Evolutionary conservation across 2,888 invertebrate genomes (phyloP), one percentile per base, ranked within the genome.

Genomic region (Anorthoa munda): DNA sequence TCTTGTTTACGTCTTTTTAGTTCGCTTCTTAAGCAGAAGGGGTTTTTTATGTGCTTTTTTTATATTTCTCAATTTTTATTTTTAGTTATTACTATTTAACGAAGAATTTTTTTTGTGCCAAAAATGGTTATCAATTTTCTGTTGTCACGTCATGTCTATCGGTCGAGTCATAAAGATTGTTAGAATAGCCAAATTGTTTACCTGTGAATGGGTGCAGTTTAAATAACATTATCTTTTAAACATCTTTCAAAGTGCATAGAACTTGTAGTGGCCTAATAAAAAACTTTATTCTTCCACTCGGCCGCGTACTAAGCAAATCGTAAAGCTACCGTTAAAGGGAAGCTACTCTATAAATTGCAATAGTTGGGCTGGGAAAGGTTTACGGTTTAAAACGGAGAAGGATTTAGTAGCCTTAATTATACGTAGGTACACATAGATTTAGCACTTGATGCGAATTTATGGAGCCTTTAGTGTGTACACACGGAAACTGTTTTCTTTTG

Each of bases 281-380:
- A 66, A 39, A 17, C 39, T 63, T 81, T 78, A 74, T 79, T 76
- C 66, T 75, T 76, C 70, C 72, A 78, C 72, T 69, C 73, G 67
- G 39, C 74, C 70, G 67, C 69, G 80, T 80, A 82, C 72, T 79
- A 69, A 72, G 70, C 63, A 58, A 63, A 74, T 79, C 78, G 82
- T 88, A 87, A 87, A 86, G 63, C 55, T 65, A 58, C 79, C 78
- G 80, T 85, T 84, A 88, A 83, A 74, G 65, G 63, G 66, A 79
- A 84, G 78, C 85, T 60, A 77, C 74, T 60, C 48, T 64, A 86
- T 88, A 85, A 87, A 88, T 84, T 75, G 56, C 51, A 39, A 76
- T 80, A 74, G 77, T 70, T 59, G 50, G 2, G 21, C 68, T 51
- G 18, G 56, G 26, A 67, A 61, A 73, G 68, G 46, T 66, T 77